Conservation (phyloP, 2,797 vertebrate species). For the Anguilla anguilla region DNA sequence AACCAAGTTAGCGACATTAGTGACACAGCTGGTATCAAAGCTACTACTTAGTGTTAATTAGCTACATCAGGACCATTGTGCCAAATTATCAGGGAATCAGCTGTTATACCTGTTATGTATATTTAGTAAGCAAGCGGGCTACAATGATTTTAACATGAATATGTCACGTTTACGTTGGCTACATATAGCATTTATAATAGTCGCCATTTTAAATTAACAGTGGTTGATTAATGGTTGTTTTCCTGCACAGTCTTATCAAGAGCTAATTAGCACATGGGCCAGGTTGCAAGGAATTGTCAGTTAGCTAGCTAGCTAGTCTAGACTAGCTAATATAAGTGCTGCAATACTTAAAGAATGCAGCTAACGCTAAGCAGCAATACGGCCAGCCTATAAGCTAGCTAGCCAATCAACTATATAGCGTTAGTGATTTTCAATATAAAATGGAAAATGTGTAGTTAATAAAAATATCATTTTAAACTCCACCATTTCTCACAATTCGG, state of each 20-base stretch:
- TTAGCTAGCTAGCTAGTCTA: not conserved
- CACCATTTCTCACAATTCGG: slow-evolving; percentile 5
- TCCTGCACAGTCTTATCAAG: too few species aligned
- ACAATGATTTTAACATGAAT: too few species aligned
- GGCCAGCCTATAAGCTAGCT: not conserved
- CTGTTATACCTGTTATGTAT: too few species aligned
- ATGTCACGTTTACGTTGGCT: too few species aligned
- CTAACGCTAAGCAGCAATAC: too few species aligned
- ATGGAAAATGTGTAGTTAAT: not conserved
- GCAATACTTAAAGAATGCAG: too few species aligned
- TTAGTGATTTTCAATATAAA: not conserved
- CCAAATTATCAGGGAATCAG: not conserved
- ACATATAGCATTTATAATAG: not conserved
- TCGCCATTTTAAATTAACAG: not conserved
- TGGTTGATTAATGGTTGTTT: not conserved
- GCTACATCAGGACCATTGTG: not conserved
- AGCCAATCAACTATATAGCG: not conserved
- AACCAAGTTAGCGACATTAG: not conserved
- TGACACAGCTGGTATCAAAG: not conserved
- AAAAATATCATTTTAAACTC: not conserved
- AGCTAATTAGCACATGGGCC: not conserved
- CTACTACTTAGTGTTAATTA: not conserved
- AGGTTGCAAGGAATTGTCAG: not conserved
- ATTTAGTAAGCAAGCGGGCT: too few species aligned
- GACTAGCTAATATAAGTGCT: not conserved